Evolutionary conservation across 2,797 vertebrate species (phyloP), one percentile per base, ranked within the genome.

Genomic region (Nothura maculosa): DNA sequence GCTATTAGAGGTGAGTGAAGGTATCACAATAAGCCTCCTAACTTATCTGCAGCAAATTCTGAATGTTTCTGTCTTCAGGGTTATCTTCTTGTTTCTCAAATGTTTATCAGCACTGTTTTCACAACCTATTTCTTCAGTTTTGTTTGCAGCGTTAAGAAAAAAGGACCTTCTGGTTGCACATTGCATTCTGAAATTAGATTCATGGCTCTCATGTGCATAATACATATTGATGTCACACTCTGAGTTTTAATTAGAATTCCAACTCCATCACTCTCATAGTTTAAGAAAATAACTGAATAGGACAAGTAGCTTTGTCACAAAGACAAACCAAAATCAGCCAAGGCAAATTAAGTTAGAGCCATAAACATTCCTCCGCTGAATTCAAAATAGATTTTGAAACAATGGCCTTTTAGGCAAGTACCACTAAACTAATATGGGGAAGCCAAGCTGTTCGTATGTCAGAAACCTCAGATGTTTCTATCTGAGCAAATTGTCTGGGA

Each of bases 331-430:
- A 43, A 95, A 80, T 75, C 70, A 64, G 77, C 25, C 87, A 61
- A 81, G 60, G 50, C 43, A 90, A 80, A 87, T 86, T 50, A 91
- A 63, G 8, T 61, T 48, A 72, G 50, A 84, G 57, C 66, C 64
- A 54, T 93, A 78, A 92, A 70, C 12, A n/a, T 28, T 72, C 18
- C 62, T 83, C 77, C 64, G 94, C 93, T 87, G 77, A 92, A 88
- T 94, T 66, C 66, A 81, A 73, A 67, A 62, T 79, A 24, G 34
- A 15, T 85, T 81, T 21, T 78, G 88, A 90, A 63, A 50, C 67
- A 76, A 34, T 42, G 43, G 15, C 13, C 52, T 22, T 81, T 63
- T 66, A 63, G 30, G 42, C 54, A 63, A 58, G 12, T 30, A 12
- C 45, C 66, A 27, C 69, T 74, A 55, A 87, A 87, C 54, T 58